Evolutionary conservation across 2,888 invertebrate species (phyloP).

Genomic region (Cryptophagus acutangulus): DNA sequence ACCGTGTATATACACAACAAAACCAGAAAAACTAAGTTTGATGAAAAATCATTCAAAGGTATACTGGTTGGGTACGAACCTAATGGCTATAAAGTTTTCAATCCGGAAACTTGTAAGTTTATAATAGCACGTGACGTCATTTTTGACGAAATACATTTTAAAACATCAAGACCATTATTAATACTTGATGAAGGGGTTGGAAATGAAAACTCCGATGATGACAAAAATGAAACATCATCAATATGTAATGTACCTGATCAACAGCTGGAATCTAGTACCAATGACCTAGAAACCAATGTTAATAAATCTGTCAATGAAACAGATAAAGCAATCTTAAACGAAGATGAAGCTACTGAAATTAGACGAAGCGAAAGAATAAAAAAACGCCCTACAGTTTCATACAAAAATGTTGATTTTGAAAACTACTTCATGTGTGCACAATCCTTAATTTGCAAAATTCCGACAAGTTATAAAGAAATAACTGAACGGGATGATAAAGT

Average conservation of each 20-base stretch:
- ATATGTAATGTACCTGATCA: no score
- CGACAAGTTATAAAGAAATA: constrained; percentile 10
- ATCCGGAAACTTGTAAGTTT: neutral
- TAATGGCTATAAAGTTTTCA: constrained; percentile 5
- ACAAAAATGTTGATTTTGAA: constrained; percentile 2
- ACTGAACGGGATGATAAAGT: constrained; percentile 9
- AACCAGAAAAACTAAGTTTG: neutral
- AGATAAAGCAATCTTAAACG: neutral
- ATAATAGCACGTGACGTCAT: constrained; percentile 5
- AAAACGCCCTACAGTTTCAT: constrained; percentile 6
- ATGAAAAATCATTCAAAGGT: constrained; percentile 5
- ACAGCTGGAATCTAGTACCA: no score
- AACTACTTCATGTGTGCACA: neutral
- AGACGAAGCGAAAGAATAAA: constrained; percentile 7
- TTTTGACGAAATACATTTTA: neutral
- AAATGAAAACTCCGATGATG: no score
- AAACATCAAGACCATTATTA: constrained; percentile 2
- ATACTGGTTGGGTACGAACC: constrained; percentile 9
- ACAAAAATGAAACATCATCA: no score
- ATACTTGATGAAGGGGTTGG: neutral
- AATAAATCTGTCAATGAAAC: neutral
- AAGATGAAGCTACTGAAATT: neutral
- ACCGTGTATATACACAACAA: constrained; percentile 8
- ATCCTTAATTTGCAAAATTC: neutral
- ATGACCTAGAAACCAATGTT: no score